A percentile compares a stretch with the other conserved stretches of the same genome.
Evolutionary conservation across 2,113 vertebrate genomes (phyloP).

Genomic region (Columba janthina): DNA sequence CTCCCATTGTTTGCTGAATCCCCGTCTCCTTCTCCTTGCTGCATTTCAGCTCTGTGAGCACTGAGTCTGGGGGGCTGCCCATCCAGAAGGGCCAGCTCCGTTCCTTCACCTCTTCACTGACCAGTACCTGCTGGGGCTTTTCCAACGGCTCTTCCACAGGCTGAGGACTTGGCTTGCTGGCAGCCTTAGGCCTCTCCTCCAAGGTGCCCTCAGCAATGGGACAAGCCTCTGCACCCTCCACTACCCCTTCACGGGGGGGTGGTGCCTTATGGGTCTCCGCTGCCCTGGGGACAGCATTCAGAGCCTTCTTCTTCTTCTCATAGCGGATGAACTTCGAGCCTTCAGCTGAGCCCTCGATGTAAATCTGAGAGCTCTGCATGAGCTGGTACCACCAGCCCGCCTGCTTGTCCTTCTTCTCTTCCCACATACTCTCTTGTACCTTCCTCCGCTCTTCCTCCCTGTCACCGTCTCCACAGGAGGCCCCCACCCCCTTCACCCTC

Average conservation of each 20-base stretch:
- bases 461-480: slow-evolving; percentile 57
- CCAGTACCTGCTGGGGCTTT: slow-evolving; percentile 40
- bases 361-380: slow-evolving; percentile 98
- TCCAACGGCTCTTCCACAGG: neutral
- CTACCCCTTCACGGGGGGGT: slow-evolving; percentile 88
- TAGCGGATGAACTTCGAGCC: slow-evolving; percentile 83
- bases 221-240: slow-evolving; percentile 91
- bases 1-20: neutral
- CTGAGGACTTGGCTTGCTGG: neutral
- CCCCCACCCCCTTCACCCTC: slow-evolving; percentile 74
- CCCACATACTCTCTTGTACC: slow-evolving; percentile 32
- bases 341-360: slow-evolving; percentile 86
- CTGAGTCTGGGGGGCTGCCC: slow-evolving; percentile 93
- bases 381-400: slow-evolving; percentile 98
- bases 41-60: slow-evolving; percentile 82
- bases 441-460: slow-evolving; percentile 50
- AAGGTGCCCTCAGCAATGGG: slow-evolving; percentile 66
- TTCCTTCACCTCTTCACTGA: slow-evolving; percentile 23
- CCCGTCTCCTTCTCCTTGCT: slow-evolving; percentile 71
- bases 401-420: slow-evolving; percentile 77
- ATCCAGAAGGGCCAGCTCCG: slow-evolving; percentile 87
- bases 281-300: neutral
- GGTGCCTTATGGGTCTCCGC: slow-evolving; percentile 63
- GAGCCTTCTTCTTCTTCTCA: slow-evolving; percentile 74
- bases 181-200: slow-evolving; percentile 13